Evolutionary conservation across 2,888 invertebrate genomes (phyloP).

Genomic region (Nyleta sp.): DNA sequence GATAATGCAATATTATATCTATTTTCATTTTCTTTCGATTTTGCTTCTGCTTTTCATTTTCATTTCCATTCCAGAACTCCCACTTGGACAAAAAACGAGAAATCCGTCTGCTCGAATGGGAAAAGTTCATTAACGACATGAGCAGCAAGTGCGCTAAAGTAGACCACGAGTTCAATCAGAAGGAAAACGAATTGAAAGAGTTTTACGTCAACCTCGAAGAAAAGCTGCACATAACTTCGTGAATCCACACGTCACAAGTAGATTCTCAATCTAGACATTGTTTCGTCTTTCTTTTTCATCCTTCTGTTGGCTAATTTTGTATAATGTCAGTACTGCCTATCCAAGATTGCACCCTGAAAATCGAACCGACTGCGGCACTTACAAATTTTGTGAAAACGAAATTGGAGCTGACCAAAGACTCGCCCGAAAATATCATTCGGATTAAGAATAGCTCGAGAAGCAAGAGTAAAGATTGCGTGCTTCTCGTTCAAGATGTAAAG

Average conservation of each 20-base stretch:
- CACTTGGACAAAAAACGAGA: slow-evolving; percentile 83
- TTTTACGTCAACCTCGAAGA: slow-evolving; percentile 90
- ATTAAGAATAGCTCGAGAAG: slow-evolving; percentile 71
- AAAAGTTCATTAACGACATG: slow-evolving; percentile 90
- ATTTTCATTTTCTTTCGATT: too few relatives aligned
- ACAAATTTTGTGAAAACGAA: slow-evolving; percentile 84
- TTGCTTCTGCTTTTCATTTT: too few relatives aligned
- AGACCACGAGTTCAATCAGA: slow-evolving; percentile 90
- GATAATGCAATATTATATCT: too few relatives aligned
- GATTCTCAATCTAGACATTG: too few relatives aligned
- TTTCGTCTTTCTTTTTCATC: slow-evolving; percentile 44
- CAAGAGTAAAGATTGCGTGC: slow-evolving; percentile 69
- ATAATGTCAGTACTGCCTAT: slow-evolving; percentile 83
- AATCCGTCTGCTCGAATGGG: slow-evolving; percentile 86
- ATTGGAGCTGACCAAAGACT: slow-evolving; percentile 82
- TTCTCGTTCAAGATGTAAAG: slow-evolving; percentile 85
- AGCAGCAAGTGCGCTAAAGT: slow-evolving; percentile 89
- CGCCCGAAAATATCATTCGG: slow-evolving; percentile 83
- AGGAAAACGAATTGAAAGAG: slow-evolving; percentile 89
- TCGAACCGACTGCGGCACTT: slow-evolving; percentile 86
- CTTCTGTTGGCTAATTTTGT: slow-evolving; percentile 10
- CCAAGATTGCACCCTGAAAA: slow-evolving; percentile 85
- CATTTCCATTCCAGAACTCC: slow-evolving; percentile 80
- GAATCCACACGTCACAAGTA: too few relatives aligned
- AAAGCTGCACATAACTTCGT: slow-evolving; percentile 86